Evolutionary conservation across 2,113 vertebrate species (phyloP), one percentile per base, ranked within the genome.

Genomic region (Rhipidura dahli): DNA sequence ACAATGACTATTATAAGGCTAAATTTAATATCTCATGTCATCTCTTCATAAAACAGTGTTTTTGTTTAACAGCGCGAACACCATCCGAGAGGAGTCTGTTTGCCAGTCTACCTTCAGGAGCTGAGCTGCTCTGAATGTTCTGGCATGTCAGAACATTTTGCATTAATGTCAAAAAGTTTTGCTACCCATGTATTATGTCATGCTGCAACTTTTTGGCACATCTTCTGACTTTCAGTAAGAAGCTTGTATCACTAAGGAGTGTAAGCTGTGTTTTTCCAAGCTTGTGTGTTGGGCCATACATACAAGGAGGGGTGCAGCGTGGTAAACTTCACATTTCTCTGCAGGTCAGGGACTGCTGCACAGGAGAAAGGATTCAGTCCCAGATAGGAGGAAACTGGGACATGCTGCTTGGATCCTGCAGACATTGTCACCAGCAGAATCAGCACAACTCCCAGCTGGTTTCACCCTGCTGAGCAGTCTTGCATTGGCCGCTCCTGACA

Each of bases 1-100:
- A n/a, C 53, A 51, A 73, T 75, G 84, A 95, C 68, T 97, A 97
- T 97, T 91, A 86, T 33, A 83, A 95, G 89, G 94, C 57, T 87
- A 77, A 94, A 89, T 80, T 63, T 96, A 93, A 80, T 65, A 91
- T 73, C 73, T 93, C 75, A 56, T 75, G 68, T 83, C 85, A 94
- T 50, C n/a, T 90, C 93, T 82, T 94, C 83, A 84, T 33, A 91
- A 49, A 96, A 75, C 31, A 68, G 59, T 82, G 66, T 57, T 90
- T 89, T 79, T 78, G 79, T 64, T 90, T 59, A 90, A 83, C 30
- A 93, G 37, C 92, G 63, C 54, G 44, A 95, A 54, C 60, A 84
- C 40, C 54, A 81, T n/a, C 87, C 26, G 4, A 78, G 90, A 89
- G 53, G 84, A 97, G 68, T 88, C 84, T 88, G 75, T 27, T 86